Percentiles rank a stretch among this genome's conserved stretches.
phyloP scores from a whole-genome alignment of 1,140 invertebrate genomes.

The Mizuhopecten yessoensis region DNA sequence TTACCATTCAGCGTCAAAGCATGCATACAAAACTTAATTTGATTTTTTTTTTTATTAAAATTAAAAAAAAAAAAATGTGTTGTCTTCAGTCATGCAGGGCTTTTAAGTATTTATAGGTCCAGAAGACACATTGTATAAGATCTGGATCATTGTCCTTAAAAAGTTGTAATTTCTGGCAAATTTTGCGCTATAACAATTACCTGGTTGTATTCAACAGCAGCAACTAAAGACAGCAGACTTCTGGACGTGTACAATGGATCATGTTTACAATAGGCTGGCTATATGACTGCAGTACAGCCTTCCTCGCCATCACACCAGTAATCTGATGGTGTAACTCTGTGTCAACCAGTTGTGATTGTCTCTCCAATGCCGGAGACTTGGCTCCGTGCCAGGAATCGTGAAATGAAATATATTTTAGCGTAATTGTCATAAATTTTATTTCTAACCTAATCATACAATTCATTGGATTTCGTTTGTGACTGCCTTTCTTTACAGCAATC shows the following conservation, averaged over 20 bases:
- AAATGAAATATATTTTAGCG: background rate
- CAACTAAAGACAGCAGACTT: too few relatives aligned
- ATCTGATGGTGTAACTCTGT: background rate
- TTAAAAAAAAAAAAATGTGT: background rate
- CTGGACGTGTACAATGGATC: too few relatives aligned
- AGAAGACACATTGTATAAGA: too few relatives aligned
- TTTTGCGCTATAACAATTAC: too few relatives aligned
- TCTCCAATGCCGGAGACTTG: background rate
- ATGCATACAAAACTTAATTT: background rate
- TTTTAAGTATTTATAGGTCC: too few relatives aligned
- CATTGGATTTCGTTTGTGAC: background rate
- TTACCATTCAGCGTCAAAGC: background rate
- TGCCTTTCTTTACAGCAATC: background rate
- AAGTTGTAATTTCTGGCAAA: too few relatives aligned
- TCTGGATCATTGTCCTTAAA: too few relatives aligned
- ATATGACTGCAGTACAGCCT: background rate
- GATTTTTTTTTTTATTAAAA: too few relatives aligned
- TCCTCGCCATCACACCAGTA: background rate
- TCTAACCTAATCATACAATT: constrained; percentile 4
- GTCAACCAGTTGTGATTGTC: constrained; percentile 1
- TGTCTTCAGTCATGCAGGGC: too few relatives aligned
- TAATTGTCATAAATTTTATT: constrained; percentile 36
- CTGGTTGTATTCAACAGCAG: too few relatives aligned
- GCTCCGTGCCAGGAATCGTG: background rate
- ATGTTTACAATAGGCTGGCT: background rate